Evolutionary conservation across 1,140 invertebrate species (phyloP).

Genomic region (Zaprionus nigranus): DNA sequence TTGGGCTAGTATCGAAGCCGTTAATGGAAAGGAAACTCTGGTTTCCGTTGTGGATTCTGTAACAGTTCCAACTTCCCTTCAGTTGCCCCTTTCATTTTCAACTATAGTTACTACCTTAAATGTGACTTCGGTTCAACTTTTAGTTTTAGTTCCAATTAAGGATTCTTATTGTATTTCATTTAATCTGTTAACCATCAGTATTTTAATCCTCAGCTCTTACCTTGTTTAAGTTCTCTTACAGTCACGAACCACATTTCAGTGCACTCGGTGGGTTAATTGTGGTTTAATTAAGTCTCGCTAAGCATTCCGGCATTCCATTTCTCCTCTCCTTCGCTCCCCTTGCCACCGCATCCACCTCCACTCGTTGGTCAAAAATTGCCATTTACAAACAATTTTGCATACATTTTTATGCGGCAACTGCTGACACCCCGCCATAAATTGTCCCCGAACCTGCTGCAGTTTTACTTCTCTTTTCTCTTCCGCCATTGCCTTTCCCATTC

Average conservation of each 20-base stretch:
- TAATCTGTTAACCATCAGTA: not conserved
- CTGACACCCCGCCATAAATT: slow-evolving; percentile 78
- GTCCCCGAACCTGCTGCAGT: slow-evolving; percentile 30
- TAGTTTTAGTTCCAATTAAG: not conserved
- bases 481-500: not conserved
- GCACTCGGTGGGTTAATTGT: slow-evolving; percentile 19
- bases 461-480: not conserved
- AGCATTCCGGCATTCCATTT: slow-evolving; percentile 17
- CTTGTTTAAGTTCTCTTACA: not conserved
- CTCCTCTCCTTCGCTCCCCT: not conserved
- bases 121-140: not conserved
- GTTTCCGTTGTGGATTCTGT: too few species aligned
- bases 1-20: not conserved
- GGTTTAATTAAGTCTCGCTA: slow-evolving; percentile 33
- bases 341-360: not conserved
- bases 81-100: not conserved
- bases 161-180: not conserved
- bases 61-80: not conserved
- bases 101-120: not conserved
- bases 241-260: not conserved
- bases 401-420: slow-evolving; percentile 76
- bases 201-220: not conserved
- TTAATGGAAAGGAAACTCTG: too few species aligned
- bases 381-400: slow-evolving; percentile 81
- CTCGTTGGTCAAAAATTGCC: slow-evolving; percentile 58